A percentile compares a stretch with the other conserved stretches of the same genome.
Evolutionary conservation across 2,888 invertebrate genomes (phyloP).

Genomic region (Sericinus montela): DNA sequence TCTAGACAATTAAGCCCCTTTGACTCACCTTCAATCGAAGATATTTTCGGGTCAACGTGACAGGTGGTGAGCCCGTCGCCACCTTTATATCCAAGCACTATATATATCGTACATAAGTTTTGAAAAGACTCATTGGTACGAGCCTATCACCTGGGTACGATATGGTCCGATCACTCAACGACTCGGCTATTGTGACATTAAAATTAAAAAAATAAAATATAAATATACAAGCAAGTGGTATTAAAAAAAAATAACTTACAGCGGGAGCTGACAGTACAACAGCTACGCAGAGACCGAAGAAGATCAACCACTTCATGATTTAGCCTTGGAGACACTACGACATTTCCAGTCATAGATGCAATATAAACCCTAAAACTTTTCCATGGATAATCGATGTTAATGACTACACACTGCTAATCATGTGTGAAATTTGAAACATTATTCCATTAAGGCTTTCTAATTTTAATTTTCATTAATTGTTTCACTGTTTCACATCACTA

Average conservation of each 20-base stretch:
- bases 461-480: conserved; percentile 1
- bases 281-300: conserved; percentile 13
- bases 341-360: too few species aligned
- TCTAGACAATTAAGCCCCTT: too few species aligned
- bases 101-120: too few species aligned
- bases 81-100: too few species aligned
- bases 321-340: conserved; percentile 2
- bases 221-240: not conserved
- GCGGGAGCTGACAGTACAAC: conserved; percentile 4
- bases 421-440: conserved; percentile 2
- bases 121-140: too few species aligned
- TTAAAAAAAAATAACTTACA: conserved; percentile 4
- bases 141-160: too few species aligned
- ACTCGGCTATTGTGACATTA: too few species aligned
- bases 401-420: conserved; percentile 5
- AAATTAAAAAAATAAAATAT: too few species aligned
- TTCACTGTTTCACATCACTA: not conserved
- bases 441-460: conserved; percentile 2
- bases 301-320: conserved; percentile 10
- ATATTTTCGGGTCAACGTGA: too few species aligned
- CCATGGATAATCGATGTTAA: conserved; percentile 8
- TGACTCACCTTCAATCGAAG: too few species aligned
- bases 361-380: not conserved
- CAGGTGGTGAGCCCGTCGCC: too few species aligned
- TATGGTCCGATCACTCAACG: too few species aligned